Percentiles rank a stretch among this genome's conserved stretches.
These are phyloP conservation scores for Thymelicus sylvestris DNA, from an alignment of 2,888 invertebrate genomes.

Conservation along the genomic window DNA sequence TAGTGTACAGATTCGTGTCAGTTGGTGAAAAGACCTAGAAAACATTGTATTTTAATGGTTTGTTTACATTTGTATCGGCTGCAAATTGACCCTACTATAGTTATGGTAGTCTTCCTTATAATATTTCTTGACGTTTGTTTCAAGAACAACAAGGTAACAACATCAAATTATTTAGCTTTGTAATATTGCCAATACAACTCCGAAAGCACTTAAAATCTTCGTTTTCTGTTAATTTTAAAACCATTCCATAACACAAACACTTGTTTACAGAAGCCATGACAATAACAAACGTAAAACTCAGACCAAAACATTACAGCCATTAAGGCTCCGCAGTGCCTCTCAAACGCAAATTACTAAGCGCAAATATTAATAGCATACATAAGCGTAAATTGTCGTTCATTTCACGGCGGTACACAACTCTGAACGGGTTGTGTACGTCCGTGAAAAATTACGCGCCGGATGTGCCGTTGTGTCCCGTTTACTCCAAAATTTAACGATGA, in stretches of 20 bases:
- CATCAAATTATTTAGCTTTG: not conserved
- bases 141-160: not conserved
- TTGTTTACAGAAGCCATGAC: conserved; percentile 4
- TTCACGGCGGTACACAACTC: conserved; percentile 35
- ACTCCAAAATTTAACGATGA: not conserved
- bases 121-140: too few species aligned
- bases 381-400: conserved; percentile 45
- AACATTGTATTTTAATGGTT: too few species aligned
- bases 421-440: not conserved
- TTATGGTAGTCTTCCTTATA: too few species aligned
- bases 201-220: not conserved
- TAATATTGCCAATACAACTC: not conserved
- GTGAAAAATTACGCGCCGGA: conserved; percentile 37
- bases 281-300: conserved; percentile 19
- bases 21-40: too few species aligned
- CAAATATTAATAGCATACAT: conserved; percentile 45
- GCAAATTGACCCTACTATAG: too few species aligned
- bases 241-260: not conserved
- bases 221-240: not conserved
- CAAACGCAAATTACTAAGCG: conserved; percentile 37
- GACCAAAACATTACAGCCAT: conserved; percentile 10
- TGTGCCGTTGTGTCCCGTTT: conserved; percentile 25
- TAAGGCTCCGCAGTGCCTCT: conserved; percentile 9
- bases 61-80: too few species aligned
- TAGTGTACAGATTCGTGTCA: too few species aligned